phyloP scores from a whole-genome alignment of 2,888 invertebrate genomes.

The Crioceris asparagi region DNA sequence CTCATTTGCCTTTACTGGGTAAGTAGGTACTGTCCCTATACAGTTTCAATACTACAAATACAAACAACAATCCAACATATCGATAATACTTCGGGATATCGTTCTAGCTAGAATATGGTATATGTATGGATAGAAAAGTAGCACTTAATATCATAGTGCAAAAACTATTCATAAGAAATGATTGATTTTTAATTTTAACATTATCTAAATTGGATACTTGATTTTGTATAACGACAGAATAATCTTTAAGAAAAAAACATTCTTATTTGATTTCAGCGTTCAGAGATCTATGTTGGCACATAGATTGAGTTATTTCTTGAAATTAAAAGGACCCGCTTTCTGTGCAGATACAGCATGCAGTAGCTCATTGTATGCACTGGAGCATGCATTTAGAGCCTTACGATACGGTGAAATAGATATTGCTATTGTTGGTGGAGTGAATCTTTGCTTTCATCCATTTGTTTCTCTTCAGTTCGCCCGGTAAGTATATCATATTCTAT shows the following conservation, averaged over 20 bases:
- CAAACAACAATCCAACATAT: too few species aligned
- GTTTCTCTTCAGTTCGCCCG: slow-evolving; percentile 79
- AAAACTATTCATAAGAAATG: too few species aligned
- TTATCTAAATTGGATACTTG: too few species aligned
- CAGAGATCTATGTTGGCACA: slow-evolving; percentile 86
- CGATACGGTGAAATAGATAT: slow-evolving; percentile 74
- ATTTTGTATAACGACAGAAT: too few species aligned
- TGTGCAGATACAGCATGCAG: slow-evolving; percentile 89
- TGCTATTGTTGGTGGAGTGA: slow-evolving; percentile 82
- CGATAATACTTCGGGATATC: too few species aligned
- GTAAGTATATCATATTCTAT: too few species aligned
- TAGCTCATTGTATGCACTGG: slow-evolving; percentile 81
- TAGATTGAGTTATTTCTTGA: slow-evolving; percentile 79
- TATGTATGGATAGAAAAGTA: too few species aligned
- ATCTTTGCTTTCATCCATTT: slow-evolving; percentile 77
- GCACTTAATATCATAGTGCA: too few species aligned
- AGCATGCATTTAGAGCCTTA: slow-evolving; percentile 68
- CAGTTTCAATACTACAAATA: too few species aligned
- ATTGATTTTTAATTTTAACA: too few species aligned
- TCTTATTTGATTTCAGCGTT: slow-evolving; percentile 12
- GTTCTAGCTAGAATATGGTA: too few species aligned
- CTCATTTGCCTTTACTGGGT: slow-evolving; percentile 44
- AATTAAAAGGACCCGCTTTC: slow-evolving; percentile 80
- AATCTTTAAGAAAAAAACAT: too few species aligned
- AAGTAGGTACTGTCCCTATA: slow-evolving; percentile 10